A percentile compares a stretch with the other conserved stretches of the same genome.
Evolutionary conservation across 2,888 invertebrate species (phyloP).

Genomic region (Argyra leucocephala): DNA sequence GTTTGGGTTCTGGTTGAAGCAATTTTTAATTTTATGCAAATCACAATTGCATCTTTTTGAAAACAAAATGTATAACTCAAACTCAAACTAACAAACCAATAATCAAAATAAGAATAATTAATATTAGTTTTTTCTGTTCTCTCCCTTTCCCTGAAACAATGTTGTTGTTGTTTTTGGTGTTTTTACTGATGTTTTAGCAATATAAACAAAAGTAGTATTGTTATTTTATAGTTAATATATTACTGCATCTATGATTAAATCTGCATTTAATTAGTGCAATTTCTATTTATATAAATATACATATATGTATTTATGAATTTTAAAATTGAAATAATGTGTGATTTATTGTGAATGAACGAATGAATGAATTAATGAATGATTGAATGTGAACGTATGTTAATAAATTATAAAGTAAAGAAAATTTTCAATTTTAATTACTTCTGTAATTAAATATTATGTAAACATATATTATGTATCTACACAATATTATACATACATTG

Average conservation of each 20-base stretch:
- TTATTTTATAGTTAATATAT: neutral
- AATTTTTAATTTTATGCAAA: constrained; percentile 1
- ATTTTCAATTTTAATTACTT: no score
- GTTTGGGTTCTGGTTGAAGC: neutral
- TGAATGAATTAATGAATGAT: neutral
- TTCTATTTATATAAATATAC: neutral
- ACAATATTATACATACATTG: no score
- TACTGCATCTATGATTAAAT: neutral
- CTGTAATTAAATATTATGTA: no score
- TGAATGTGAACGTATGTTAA: neutral
- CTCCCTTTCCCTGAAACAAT: neutral
- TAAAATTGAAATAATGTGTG: no score
- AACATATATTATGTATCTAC: no score
- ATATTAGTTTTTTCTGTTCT: neutral
- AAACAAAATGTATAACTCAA: no score
- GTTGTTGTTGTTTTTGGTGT: neutral
- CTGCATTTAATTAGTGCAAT: constrained; percentile 6
- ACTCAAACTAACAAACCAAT: no score
- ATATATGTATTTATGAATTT: neutral
- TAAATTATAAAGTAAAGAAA: no score
- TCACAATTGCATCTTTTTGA: neutral
- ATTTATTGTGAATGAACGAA: neutral
- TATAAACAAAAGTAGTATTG: no score
- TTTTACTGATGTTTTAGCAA: no score
- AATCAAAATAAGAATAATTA: neutral